These are phyloP conservation scores for Callinectes sapidus DNA, from an alignment of 2,888 invertebrate species.

Conservation along the genomic window DNA sequence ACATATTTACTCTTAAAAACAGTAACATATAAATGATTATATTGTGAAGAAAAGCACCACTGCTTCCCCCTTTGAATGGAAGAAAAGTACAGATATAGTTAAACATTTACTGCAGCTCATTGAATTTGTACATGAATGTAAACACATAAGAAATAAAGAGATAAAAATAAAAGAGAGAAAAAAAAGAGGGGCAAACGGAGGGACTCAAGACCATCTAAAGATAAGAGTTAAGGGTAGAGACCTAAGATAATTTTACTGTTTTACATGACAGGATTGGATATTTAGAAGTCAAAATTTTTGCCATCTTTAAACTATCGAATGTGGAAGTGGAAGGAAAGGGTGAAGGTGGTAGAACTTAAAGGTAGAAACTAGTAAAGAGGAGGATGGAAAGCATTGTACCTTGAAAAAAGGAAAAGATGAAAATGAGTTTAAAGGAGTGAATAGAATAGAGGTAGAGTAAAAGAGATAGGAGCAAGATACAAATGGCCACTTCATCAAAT, in stretches of 20 bases:
- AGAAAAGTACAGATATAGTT: slow-evolving; percentile 4
- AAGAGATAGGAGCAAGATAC: not conserved
- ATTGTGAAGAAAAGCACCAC: not conserved
- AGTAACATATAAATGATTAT: not conserved
- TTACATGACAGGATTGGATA: not conserved
- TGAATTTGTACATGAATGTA: slow-evolving; percentile 7
- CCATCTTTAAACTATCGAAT: not conserved
- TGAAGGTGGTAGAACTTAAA: not conserved
- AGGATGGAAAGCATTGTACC: not conserved
- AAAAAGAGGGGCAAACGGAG: not conserved
- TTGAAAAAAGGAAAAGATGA: not conserved
- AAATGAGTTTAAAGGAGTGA: not conserved
- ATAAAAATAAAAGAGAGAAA: not conserved
- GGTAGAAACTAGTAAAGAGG: not conserved
- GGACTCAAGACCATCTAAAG: slow-evolving; percentile 7
- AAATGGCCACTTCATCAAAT: not conserved
- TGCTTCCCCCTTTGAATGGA: not conserved
- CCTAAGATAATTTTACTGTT: not conserved
- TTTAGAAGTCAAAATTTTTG: not conserved
- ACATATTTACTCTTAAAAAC: slow-evolving; percentile 30
- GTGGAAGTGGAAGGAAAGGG: not conserved
- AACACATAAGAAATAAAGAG: not conserved
- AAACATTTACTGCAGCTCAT: not conserved
- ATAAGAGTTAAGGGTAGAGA: not conserved
- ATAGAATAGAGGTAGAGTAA: not conserved